Evolutionary conservation across 2,888 invertebrate species (phyloP), one percentile per base, ranked within the genome.

Genomic region (Pachliopta kotzebuea): DNA sequence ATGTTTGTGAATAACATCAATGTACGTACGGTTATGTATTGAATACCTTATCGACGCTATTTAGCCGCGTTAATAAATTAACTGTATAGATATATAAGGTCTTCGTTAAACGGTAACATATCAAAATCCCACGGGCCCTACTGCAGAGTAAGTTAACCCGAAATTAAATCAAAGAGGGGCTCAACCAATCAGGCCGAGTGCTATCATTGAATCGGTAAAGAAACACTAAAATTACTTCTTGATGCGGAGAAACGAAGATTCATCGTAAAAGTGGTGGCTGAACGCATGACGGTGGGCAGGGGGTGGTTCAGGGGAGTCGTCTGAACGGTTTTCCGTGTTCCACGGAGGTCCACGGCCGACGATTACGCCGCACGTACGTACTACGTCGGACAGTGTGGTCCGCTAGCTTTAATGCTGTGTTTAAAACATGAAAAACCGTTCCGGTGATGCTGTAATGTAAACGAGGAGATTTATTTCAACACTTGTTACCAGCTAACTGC

Each of bases 181-280:
- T 89, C 87, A 86, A 89, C 90, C 90, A 91, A 90, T 91, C 90
- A 90, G 83, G 80, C 78, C 90, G 90, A 91, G 90, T 91, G 90
- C 89, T 91, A 90, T 90, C 91, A 90, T 90, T 90, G 90, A 90
- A 90, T 90, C 90, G 90, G 88, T 85, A 88, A 90, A 90, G 88
- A 88, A 90, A 91, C 90, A 90, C 90, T 90, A 90, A 90, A 90
- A 90, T 90, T 90, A 90, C 90, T 91, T 90, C 90, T 90, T 90
- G 90, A 90, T 90, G 88, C 89, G 88, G 86, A 88, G 90, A 90
- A 90, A 90, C 90, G 90, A 91, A 90, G 90, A 91, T 90, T 90
- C 90, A 90, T 90, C 90, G 90, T 91, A 90, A 90, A 90, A 90
- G 88, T 87, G 87, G 88, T 83, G 84, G 87, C 85, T 74, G 76